phyloP scores from a whole-genome alignment of 2,797 vertebrate genomes.

The Picus viridis region DNA sequence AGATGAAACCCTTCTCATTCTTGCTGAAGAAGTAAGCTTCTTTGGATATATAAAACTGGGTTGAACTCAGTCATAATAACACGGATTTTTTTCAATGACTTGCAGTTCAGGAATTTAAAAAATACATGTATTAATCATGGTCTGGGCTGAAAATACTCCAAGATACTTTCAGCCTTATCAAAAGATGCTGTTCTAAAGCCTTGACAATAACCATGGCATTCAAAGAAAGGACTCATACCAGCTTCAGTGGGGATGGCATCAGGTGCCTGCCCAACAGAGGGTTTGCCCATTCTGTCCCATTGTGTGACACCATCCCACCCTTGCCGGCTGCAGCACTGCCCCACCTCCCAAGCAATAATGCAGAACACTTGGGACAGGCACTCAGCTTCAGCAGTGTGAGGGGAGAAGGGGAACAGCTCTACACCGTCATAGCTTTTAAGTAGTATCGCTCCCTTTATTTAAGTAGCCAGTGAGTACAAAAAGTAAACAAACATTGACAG shows the following conservation, averaged over 20 bases:
- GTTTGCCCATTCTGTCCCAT: background rate
- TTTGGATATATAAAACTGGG: background rate
- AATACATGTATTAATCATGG: background rate
- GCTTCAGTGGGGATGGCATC: background rate
- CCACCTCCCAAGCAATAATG: background rate
- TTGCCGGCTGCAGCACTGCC: background rate
- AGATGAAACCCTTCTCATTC: background rate
- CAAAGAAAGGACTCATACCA: fast-evolving
- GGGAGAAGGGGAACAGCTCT: background rate
- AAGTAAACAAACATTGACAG: background rate
- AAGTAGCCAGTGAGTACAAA: background rate
- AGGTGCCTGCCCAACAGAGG: background rate
- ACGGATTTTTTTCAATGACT: background rate
- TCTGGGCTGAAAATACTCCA: background rate
- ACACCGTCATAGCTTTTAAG: background rate
- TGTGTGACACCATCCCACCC: fast-evolving
- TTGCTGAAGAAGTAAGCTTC: background rate
- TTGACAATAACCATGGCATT: background rate
- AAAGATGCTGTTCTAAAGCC: background rate
- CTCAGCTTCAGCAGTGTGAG: background rate
- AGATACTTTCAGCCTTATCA: background rate
- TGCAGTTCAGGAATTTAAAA: background rate
- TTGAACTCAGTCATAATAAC: background rate
- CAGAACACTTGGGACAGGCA: background rate
- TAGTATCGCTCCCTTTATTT: background rate